phyloP scores from a whole-genome alignment of 2,113 vertebrate species.

The Rhegmatorhina hoffmannsi region DNA sequence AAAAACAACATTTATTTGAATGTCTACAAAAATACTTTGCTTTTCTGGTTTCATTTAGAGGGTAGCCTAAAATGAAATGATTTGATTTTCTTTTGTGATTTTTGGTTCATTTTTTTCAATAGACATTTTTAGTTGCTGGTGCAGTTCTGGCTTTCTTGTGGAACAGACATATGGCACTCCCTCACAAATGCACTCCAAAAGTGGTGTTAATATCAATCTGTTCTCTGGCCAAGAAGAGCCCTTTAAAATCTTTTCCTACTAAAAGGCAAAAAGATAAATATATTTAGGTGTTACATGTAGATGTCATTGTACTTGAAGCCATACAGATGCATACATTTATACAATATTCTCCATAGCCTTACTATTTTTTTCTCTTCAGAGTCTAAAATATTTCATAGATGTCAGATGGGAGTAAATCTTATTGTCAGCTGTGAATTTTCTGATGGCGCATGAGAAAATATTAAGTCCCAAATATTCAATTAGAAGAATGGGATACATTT shows the following conservation, averaged over 20 bases:
- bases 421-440: background rate
- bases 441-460: background rate
- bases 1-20: background rate
- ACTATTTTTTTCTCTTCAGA: background rate
- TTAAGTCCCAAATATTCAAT: constrained; percentile 38
- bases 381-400: background rate
- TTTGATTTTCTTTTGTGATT: constrained; percentile 24
- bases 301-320: background rate
- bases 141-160: constrained; percentile 1
- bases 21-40: background rate
- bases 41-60: constrained; percentile 20
- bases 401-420: background rate
- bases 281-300: background rate
- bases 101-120: background rate
- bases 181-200: background rate
- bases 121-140: constrained; percentile 12
- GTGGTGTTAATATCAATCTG: background rate
- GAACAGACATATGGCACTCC: constrained; percentile 12
- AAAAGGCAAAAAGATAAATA: constrained; percentile 12
- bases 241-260: background rate
- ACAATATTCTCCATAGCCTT: background rate
- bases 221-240: constrained; percentile 3
- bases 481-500: constrained; percentile 47
- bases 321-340: background rate
- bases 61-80: background rate